Conservation (phyloP, 2,113 vertebrate species). For the Silurus meridionalis region DNA sequence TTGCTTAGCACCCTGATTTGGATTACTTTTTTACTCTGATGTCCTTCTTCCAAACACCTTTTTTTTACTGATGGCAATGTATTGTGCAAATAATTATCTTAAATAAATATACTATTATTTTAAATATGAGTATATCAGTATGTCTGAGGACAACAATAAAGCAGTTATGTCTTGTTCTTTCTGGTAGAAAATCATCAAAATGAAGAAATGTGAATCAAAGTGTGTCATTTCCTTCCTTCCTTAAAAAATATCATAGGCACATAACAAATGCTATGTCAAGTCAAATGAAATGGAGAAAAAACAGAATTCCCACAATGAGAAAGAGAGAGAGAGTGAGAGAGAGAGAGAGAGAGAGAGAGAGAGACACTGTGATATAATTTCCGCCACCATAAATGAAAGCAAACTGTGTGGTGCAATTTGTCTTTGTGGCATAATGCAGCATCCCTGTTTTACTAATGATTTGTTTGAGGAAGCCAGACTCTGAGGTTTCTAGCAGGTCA, state of each 20-base stretch:
- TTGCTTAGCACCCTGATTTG: not conserved
- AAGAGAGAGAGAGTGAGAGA: too few relatives aligned
- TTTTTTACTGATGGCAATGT: not conserved
- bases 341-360: too few relatives aligned
- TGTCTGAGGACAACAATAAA: not conserved
- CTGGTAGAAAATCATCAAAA: not conserved
- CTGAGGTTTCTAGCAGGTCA: not conserved
- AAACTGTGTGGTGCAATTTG: not conserved
- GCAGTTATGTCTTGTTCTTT: not conserved
- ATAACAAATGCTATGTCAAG: not conserved
- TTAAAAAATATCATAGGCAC: not conserved
- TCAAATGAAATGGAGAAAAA: not conserved
- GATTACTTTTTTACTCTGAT: not conserved
- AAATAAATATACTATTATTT: not conserved
- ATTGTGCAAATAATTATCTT: not conserved
- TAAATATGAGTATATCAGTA: not conserved
- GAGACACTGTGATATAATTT: not conserved
- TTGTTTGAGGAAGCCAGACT: not conserved
- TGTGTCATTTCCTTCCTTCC: not conserved
- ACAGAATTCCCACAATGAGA: not conserved
- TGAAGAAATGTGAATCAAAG: not conserved
- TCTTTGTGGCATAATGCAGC: not conserved
- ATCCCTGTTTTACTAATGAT: not conserved
- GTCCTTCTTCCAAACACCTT: not conserved
- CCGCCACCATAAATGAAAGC: not conserved